phyloP scores from a whole-genome alignment of 2,797 vertebrate species.

The Nannoperca obscura region DNA sequence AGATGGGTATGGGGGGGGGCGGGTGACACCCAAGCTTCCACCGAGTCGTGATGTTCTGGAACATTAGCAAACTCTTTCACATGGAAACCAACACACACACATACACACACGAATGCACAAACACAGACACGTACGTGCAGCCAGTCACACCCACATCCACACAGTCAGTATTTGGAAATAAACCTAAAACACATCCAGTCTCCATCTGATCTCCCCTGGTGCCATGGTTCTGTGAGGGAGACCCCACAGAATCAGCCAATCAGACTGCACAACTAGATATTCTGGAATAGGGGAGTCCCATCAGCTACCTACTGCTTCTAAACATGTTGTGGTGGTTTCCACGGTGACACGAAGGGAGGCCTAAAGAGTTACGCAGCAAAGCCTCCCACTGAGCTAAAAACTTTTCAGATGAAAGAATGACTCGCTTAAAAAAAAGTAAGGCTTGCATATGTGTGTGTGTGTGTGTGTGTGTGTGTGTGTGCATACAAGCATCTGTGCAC shows the following conservation, averaged over 20 bases:
- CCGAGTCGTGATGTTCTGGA: conserved; percentile 54
- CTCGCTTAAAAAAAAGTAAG: background rate
- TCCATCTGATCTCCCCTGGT: conserved; percentile 40
- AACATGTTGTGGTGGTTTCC: conserved; percentile 78
- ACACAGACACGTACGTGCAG: conserved; percentile 26
- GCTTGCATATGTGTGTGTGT: conserved; percentile 21
- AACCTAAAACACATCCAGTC: conserved; percentile 32
- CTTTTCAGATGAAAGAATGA: conserved; percentile 55
- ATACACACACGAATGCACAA: background rate
- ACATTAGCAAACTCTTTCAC: conserved; percentile 56
- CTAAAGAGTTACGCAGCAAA: conserved; percentile 36
- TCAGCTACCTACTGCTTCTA: conserved; percentile 40
- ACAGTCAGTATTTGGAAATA: conserved; percentile 35
- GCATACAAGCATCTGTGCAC: conserved; percentile 25
- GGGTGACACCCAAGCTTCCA: conserved; percentile 39
- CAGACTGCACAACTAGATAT: conserved; percentile 40
- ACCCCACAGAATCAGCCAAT: conserved; percentile 48
- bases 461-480: conserved; percentile 11
- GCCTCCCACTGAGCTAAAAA: conserved; percentile 58
- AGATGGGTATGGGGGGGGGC: background rate
- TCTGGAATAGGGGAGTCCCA: conserved; percentile 61
- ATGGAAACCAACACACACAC: conserved; percentile 51
- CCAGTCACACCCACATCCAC: conserved; percentile 47
- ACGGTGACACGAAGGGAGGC: conserved; percentile 62
- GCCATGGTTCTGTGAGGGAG: conserved; percentile 33